Base-by-base conservation (phyloP, 2,797 vertebrate genomes). In the Lepidocolaptes lacrymiger region DNA sequence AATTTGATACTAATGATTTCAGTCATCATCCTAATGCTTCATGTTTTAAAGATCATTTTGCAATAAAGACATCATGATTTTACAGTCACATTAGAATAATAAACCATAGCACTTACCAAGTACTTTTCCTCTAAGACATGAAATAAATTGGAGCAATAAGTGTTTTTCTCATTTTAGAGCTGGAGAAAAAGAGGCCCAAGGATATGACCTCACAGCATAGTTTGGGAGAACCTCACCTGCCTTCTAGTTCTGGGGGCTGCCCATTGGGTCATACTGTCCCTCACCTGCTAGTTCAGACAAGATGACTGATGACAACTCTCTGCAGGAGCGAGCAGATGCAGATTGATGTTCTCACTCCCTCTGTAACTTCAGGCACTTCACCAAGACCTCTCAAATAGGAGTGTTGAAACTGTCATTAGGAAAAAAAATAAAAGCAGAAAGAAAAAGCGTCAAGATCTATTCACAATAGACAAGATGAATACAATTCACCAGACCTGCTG, bases 31-130 rank as follows among this genome's bases (percentile, higher is more conserved):
- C 91, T 97, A 90, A 95, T 97, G 94, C 95, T 95, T 97, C 95
- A 96, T 96, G 94, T 97, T 96, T 97, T 96, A 97, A 94, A 96
- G 95, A 97, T 97, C 62, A 78, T 90, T 97, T 94, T 95, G 85
- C 89, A 96, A 96, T 94, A 96, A 96, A 97, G 95, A 95, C 94
- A 96, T 96, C 91, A 92, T 87, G 94, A 93, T 96, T 96, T 96
- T 96, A 84, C 95, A 94, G 92, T 94, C 87, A 92, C 91, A 96
- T 97, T 97, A 91, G 85, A 94, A 96, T 95, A 95, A 97, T 93
- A 97, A 94, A 90, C 89, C 0, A 0, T 66, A 86, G 79, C 83
- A 84, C 88, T 96, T 93, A 73, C 2, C 1, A 55, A 81, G 83
- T 67, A 81, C 66, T 94, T 86, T 94, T 89, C 61, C 64, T 94